Base-by-base conservation (phyloP, 1,140 invertebrate genomes). In the Probaryconus sp. region DNA sequence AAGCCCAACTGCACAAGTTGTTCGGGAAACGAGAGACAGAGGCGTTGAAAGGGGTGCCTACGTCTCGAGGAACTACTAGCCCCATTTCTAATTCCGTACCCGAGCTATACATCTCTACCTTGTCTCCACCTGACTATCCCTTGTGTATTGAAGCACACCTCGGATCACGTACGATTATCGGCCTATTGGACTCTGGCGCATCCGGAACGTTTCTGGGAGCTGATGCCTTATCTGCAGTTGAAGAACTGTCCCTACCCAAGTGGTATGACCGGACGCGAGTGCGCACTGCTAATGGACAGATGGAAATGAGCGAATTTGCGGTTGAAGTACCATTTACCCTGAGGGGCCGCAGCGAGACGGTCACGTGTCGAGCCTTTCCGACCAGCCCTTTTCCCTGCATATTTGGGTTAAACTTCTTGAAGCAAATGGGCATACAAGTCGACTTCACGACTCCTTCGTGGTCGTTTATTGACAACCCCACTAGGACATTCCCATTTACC, bases 11-110 rank as follows among this genome's bases (percentile, higher is more conserved):
- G 24, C 21, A 24, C 26, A 0, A 47, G 17, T 5, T 47, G 43
- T 16, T 14, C 43, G 24, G 43, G 43, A 47, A 47, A 47, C 43
- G 43, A 1, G 7, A 17, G 1, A 1, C 24, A 9, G 43, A 14
- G 31, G 11, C 31, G 11, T 13, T 13, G 10, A 35, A 13, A 5
- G 31, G 31, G 31, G 31, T 35, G 40, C 10, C 21, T 43, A 6
- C 20, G 28, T 6, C 28, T 43, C 9, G 7, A 21, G 0, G 40
- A 26, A 26, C 20, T 21, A 0, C 7, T 43, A 2, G 20, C 40
- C 3, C 7, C 40, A 5, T 5, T 43, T 0, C 20, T 26, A 13
- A 21, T 14, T 26, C 28, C 2, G 11, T 43, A 2, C 20, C 24
- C 10, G 14, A 26, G 14, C 9, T 43, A 13, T 21, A 21, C 16